Evolutionary conservation across 2,888 invertebrate species (phyloP).

Genomic region (Caenorhabditis sinica): DNA sequence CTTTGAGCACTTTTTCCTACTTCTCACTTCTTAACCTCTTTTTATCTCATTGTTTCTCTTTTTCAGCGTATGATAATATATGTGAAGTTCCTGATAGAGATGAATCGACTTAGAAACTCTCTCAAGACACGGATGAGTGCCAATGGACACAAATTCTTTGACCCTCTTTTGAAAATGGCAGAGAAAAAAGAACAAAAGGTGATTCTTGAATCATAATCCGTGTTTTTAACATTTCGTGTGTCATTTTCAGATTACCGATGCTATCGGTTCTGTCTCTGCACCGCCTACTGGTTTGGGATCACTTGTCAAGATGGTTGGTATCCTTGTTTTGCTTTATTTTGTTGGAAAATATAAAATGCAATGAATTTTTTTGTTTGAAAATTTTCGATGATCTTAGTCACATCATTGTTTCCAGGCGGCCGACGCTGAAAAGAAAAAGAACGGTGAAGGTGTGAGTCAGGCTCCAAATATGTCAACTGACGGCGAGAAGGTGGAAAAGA

Average conservation of each 20-base stretch:
- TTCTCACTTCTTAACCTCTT: conserved; percentile 14
- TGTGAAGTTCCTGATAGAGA: conserved; percentile 73
- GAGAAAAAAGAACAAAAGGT: conserved; percentile 71
- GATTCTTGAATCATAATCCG: conserved; percentile 6
- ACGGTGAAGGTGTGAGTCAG: conserved; percentile 44
- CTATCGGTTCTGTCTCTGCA: conserved; percentile 17
- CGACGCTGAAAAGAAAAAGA: conserved; percentile 54
- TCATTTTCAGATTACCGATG: conserved; percentile 62
- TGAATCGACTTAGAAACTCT: conserved; percentile 68
- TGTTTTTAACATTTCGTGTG: too few relatives aligned
- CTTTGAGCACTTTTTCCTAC: conserved; percentile 15
- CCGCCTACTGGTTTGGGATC: conserved; percentile 40
- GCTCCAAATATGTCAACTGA: conserved; percentile 34
- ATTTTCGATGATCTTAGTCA: background rate
- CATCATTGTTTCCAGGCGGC: conserved; percentile 39
- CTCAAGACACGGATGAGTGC: conserved; percentile 67
- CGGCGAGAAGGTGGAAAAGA: conserved; percentile 43
- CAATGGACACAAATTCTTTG: conserved; percentile 73
- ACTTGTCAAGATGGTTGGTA: conserved; percentile 49
- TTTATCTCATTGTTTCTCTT: background rate
- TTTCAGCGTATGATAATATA: conserved; percentile 74
- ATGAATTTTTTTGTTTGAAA: background rate
- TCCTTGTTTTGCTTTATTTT: too few relatives aligned
- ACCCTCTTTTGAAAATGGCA: conserved; percentile 70
- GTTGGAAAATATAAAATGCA: too few relatives aligned